phyloP scores from a whole-genome alignment of 2,888 invertebrate species.

The Tortricodes alternella region DNA sequence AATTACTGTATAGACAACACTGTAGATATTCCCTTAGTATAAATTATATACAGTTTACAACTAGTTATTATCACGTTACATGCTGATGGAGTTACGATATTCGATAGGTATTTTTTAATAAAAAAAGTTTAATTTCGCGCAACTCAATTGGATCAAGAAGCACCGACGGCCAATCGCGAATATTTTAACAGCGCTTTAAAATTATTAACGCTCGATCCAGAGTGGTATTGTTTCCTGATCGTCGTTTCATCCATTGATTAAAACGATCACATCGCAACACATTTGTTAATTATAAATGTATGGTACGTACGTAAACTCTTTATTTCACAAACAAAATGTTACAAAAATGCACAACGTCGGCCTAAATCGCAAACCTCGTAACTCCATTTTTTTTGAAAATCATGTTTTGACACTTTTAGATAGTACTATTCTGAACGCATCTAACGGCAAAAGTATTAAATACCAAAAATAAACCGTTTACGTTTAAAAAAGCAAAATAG shows the following conservation, averaged over 20 bases:
- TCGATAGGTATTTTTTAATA: constrained; percentile 26
- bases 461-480: too few species aligned
- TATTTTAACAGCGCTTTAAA: neutral
- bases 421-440: too few species aligned
- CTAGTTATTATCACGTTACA: constrained; percentile 83
- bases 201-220: neutral
- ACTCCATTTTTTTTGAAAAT: too few species aligned
- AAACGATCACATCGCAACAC: too few species aligned
- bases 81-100: constrained; percentile 53
- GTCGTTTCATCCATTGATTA: neutral
- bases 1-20: constrained; percentile 42
- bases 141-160: neutral
- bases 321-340: too few species aligned
- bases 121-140: neutral
- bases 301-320: too few species aligned
- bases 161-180: neutral
- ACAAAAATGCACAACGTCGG: too few species aligned
- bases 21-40: constrained; percentile 55
- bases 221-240: neutral
- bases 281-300: too few species aligned
- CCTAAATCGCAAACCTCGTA: too few species aligned
- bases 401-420: too few species aligned
- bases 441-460: too few species aligned
- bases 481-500: too few species aligned
- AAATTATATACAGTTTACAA: constrained; percentile 71